Conservation (phyloP, 2,797 vertebrate genomes). For the Chrosomus eos region DNA sequence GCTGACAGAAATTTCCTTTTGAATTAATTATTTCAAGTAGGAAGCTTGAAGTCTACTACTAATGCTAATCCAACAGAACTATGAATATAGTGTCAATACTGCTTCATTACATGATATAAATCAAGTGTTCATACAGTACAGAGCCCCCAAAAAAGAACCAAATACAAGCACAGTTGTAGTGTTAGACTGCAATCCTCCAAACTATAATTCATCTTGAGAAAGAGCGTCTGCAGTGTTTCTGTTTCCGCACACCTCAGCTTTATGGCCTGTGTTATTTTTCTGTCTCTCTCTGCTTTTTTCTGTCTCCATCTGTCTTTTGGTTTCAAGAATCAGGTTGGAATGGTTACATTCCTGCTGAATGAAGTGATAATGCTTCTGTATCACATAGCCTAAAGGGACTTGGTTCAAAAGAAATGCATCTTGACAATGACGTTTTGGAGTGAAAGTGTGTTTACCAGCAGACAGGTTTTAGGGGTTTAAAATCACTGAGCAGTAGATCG, state of each 20-base stretch:
- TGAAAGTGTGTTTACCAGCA: slow-evolving; percentile 30
- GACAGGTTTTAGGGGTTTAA: slow-evolving; percentile 34
- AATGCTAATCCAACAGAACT: neutral
- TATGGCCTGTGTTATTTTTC: slow-evolving; percentile 6
- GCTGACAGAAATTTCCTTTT: neutral
- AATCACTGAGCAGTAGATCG: slow-evolving; percentile 35
- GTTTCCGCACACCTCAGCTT: slow-evolving; percentile 21
- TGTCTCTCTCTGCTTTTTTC: neutral
- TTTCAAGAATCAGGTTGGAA: slow-evolving; percentile 14
- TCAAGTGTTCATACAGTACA: neutral
- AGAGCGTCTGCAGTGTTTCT: slow-evolving; percentile 24
- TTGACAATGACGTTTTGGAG: slow-evolving; percentile 23
- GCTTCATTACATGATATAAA: neutral
- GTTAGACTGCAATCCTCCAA: slow-evolving; percentile 8
- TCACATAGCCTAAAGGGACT: slow-evolving; percentile 20
- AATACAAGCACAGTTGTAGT: neutral
- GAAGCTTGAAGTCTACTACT: neutral
- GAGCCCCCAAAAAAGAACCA: neutral
- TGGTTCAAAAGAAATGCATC: slow-evolving; percentile 39
- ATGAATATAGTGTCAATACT: neutral
- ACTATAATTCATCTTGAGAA: slow-evolving; percentile 19
- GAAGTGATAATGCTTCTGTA: slow-evolving; percentile 42
- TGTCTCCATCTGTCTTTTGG: slow-evolving; percentile 39
- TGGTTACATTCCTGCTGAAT: slow-evolving; percentile 52
- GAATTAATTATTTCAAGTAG: neutral